Evolutionary conservation across 2,113 vertebrate genomes (phyloP).

Genomic region (Bubalus kerabau): DNA sequence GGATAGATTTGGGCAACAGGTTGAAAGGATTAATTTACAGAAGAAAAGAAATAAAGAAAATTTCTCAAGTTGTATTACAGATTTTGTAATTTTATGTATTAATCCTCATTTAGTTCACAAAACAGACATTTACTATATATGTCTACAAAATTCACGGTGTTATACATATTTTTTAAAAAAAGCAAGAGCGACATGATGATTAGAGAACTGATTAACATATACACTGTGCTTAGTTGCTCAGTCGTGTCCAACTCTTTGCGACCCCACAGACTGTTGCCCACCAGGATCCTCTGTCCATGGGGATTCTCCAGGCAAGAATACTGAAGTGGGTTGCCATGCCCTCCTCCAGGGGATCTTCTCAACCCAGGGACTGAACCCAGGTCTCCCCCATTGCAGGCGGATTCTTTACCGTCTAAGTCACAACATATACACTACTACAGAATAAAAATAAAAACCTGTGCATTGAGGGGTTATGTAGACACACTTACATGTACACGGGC

Average conservation of each 20-base stretch:
- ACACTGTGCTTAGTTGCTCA: background rate
- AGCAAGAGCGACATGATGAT: constrained; percentile 14
- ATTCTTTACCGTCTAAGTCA: background rate
- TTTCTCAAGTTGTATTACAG: constrained; percentile 51
- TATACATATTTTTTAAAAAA: constrained; percentile 9
- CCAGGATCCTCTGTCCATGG: background rate
- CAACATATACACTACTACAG: background rate
- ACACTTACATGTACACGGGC: background rate
- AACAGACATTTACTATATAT: constrained; percentile 57
- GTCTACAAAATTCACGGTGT: constrained; percentile 39
- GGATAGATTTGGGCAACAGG: constrained; percentile 67
- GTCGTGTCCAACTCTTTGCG: background rate
- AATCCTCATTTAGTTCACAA: constrained; percentile 58
- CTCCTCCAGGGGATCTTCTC: background rate
- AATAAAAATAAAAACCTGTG: constrained; percentile 29
- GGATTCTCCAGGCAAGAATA: background rate
- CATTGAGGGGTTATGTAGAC: background rate
- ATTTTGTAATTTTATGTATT: constrained; percentile 58
- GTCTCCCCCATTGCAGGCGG: background rate
- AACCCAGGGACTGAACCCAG: background rate
- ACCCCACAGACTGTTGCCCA: background rate
- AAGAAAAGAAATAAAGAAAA: constrained; percentile 60
- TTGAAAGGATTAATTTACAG: constrained; percentile 65
- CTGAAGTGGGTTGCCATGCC: background rate
- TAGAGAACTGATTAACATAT: background rate